Percentiles rank a stretch among this genome's conserved stretches.
These are phyloP conservation scores for Hydrozoanthus tunicans DNA, from an alignment of 64 coral and sea anemone species.

Conservation along the genomic window DNA sequence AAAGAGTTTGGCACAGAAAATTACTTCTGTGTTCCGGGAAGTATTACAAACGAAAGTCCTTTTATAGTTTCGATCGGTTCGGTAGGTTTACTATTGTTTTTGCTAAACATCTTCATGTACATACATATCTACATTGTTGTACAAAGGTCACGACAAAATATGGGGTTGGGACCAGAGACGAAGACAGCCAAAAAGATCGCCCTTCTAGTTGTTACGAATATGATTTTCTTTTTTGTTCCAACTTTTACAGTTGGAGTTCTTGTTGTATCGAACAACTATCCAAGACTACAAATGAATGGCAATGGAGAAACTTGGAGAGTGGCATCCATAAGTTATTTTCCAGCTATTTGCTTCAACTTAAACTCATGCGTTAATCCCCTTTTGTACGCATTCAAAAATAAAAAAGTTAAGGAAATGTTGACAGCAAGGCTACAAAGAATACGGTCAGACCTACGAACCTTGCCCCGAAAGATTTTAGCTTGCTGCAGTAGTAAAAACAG, in stretches of 20 bases:
- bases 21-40: slow-evolving; percentile 7
- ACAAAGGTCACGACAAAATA: not conserved
- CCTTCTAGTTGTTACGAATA: not conserved
- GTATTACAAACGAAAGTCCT: not conserved
- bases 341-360: slow-evolving; percentile 37
- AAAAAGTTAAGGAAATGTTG: not conserved
- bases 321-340: not conserved
- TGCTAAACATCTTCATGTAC: not conserved
- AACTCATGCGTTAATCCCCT: slow-evolving; percentile 46
- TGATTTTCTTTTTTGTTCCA: slow-evolving; percentile 33
- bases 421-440: not conserved
- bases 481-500: too few relatives aligned
- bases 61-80: slow-evolving; percentile 10
- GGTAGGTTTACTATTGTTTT: not conserved
- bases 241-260: slow-evolving; percentile 21
- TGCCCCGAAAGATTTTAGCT: too few relatives aligned
- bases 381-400: slow-evolving; percentile 37
- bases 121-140: slow-evolving; percentile 40
- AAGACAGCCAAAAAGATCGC: slow-evolving; percentile 23
- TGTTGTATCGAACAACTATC: slow-evolving; percentile 8
- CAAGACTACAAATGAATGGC: not conserved
- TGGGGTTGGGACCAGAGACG: not conserved
- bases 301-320: slow-evolving; percentile 38
- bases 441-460: too few relatives aligned
- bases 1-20: slow-evolving; percentile 24